phyloP scores from a whole-genome alignment of 2,888 invertebrate species.

The Eustalomyia histrio region DNA sequence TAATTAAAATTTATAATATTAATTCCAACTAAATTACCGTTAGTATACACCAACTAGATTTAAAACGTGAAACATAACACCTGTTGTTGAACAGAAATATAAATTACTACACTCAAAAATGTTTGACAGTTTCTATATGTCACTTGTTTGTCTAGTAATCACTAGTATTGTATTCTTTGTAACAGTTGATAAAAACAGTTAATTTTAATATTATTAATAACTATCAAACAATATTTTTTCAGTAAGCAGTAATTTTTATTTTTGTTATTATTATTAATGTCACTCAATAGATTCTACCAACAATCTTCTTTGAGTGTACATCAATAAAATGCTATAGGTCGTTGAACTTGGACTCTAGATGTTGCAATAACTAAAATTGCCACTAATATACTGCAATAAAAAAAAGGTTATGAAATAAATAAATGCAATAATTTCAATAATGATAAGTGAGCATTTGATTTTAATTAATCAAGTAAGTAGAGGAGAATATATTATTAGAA shows the following conservation, averaged over 20 bases:
- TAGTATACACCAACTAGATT: slow-evolving; percentile 35
- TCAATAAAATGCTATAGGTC: slow-evolving; percentile 44
- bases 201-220: too few species aligned
- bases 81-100: slow-evolving; percentile 32
- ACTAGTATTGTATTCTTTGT: too few species aligned
- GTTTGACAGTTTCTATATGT: too few species aligned
- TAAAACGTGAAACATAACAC: slow-evolving; percentile 48
- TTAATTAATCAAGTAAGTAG: slow-evolving; percentile 24
- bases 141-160: too few species aligned
- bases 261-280: too few species aligned
- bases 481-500: not conserved
- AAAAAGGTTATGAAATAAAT: slow-evolving; percentile 10
- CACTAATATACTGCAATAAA: not conserved
- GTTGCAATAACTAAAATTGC: slow-evolving; percentile 1
- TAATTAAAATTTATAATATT: not conserved
- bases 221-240: too few species aligned
- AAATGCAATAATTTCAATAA: slow-evolving; percentile 43
- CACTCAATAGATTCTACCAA: too few species aligned
- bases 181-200: too few species aligned
- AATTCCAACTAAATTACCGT: slow-evolving; percentile 36
- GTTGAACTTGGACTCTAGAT: slow-evolving; percentile 41
- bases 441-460: slow-evolving; percentile 44
- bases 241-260: too few species aligned
- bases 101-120: slow-evolving; percentile 36
- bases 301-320: too few species aligned